phyloP scores from a whole-genome alignment of 2,888 invertebrate genomes.

The Epsilonema sp. region DNA sequence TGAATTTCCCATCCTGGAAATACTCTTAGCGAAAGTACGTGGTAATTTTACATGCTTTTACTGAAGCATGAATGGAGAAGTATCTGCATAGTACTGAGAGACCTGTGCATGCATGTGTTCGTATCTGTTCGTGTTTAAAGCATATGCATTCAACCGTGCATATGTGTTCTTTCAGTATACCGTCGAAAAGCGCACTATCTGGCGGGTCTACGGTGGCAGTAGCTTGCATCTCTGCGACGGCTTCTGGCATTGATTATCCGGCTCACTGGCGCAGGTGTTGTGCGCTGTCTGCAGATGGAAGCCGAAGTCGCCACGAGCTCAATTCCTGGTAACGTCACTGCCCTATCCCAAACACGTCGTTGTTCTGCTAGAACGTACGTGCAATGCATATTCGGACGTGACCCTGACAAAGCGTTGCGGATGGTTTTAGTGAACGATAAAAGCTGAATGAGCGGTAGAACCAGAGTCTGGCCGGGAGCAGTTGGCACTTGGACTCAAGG shows the following conservation, averaged over 20 bases:
- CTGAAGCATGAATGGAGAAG: too few relatives aligned
- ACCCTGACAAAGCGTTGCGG: too few relatives aligned
- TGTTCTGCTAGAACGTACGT: constrained; percentile 50
- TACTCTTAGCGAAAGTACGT: constrained; percentile 29
- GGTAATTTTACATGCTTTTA: too few relatives aligned
- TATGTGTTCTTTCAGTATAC: constrained; percentile 30
- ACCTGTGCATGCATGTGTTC: too few relatives aligned
- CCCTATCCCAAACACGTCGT: constrained; percentile 45
- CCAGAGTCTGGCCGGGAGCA: too few relatives aligned
- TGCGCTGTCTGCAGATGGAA: constrained; percentile 5
- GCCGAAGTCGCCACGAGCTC: constrained; percentile 8
- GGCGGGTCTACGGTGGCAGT: constrained; percentile 37
- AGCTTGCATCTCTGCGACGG: constrained; percentile 35
- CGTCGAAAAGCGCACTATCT: constrained; percentile 31
- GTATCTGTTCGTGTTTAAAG: too few relatives aligned
- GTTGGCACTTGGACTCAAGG: too few relatives aligned
- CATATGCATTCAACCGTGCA: neutral
- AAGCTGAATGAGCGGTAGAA: neutral
- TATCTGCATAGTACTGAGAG: too few relatives aligned
- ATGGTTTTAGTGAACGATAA: neutral
- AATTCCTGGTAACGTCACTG: constrained; percentile 31
- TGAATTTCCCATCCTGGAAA: constrained; percentile 32
- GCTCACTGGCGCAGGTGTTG: constrained; percentile 24
- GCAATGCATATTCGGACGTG: constrained; percentile 38
- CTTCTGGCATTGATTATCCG: constrained; percentile 36